Base-by-base conservation (phyloP, 2,888 invertebrate species). In the Fragum whitleyi region DNA sequence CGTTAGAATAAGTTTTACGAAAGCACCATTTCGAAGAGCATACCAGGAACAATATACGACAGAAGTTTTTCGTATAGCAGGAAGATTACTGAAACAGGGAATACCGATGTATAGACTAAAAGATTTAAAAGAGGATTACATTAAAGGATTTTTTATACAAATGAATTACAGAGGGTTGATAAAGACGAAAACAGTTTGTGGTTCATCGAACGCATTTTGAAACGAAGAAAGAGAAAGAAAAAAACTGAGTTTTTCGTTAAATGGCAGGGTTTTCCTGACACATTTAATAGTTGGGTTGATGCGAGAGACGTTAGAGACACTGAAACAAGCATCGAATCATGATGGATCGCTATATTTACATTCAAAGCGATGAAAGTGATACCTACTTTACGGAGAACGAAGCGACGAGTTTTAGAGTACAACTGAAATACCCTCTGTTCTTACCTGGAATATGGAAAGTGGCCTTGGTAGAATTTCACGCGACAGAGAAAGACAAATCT, bases 131-230 rank as follows among this genome's bases (percentile, higher is more conserved):
- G 55, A 47, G 47, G 78, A 81, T 26, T 1, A 14, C 21, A 67
- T 83, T 7, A 62, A 70, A 29, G 76, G 77, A 36, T 55, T 73
- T 74, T 77, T 42, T 83, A 83, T 65, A 39, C 59, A 19, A 28
- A 36, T 11, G 82, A 82, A 47, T 51, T 79, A 16, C 65, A 79
- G 21, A 79, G 77, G 61, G 74, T 83, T 1, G 61, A 79, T n/a
- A 83, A 76, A 61, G 77, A 83, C 29, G 79, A 77, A 67, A 73
- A 79, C 68, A 77, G 77, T 59, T 57, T 83, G n/a, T 83, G 79
- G 83, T 74, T 76, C 59, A 77, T 77, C 32, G 65, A 76, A 53
- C 28, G 61, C 23, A 70, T 83, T 26, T 53, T 77, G 53, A 74
- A 79, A 67, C 68, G 29, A 36, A 61, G 71, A 29, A 76, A 68